Base-by-base conservation (phyloP, 2,888 invertebrate genomes). In the Suillia variegata region DNA sequence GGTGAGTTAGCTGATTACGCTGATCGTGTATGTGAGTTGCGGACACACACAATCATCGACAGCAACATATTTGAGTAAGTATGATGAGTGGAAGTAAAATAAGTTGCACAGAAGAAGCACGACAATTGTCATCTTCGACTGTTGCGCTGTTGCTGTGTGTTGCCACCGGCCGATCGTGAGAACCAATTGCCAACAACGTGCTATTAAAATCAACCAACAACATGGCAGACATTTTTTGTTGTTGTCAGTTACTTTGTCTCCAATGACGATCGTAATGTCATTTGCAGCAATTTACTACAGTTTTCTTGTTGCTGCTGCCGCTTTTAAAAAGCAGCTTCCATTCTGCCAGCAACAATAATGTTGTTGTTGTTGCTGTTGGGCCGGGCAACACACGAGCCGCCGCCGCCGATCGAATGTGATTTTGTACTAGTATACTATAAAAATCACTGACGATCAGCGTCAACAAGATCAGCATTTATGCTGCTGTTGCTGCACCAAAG, bases 301-400 rank as follows among this genome's bases (percentile, higher is more conserved):
- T 20, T 38, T 38, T 45, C 13, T 45, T 18, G 18, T 13, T 20
- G 13, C 45, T 20, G 8, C 38, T 38, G 38, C 38, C 45, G 6
- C 45, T 74, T 73, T 74, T 69, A 71, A 72, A 72, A 72, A 67
- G 65, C n/a, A n/a, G n/a, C n/a, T n/a, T n/a, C n/a, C n/a, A 63
- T 54, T 62, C 38, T 54, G 51, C 31, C 18, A 45, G 17, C n/a
- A n/a, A n/a, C n/a, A n/a, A n/a, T n/a, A n/a, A n/a, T n/a, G n/a
- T n/a, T n/a, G n/a, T n/a, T n/a, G n/a, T n/a, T n/a, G n/a, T n/a
- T n/a, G n/a, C n/a, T n/a, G n/a, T n/a, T n/a, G n/a, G n/a, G n/a
- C n/a, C n/a, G 42, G 20, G 34, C 17, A 38, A n/a, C n/a, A n/a
- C n/a, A n/a, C n/a, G n/a, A n/a, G 31, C 33, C 45, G 26, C 49